Evolutionary conservation across 2,113 vertebrate species (phyloP), one percentile per base, ranked within the genome.

Genomic region (Pelodiscus sinensis): DNA sequence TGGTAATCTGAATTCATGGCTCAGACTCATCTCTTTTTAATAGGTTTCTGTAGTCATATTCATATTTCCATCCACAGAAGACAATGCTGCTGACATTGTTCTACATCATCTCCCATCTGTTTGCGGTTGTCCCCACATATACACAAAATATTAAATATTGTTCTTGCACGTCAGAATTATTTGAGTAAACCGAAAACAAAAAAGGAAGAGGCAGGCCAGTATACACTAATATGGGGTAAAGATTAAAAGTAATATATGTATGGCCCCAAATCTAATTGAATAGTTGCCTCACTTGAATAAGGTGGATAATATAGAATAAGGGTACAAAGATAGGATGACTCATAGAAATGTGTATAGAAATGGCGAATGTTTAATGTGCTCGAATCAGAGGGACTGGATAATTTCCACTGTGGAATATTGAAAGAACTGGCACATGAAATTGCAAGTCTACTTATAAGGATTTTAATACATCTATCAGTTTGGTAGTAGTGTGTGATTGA

Each of bases 1-100:
- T 57, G 24, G 6, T 81, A 8, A 9, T 15, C 31, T 81, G 51
- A 87, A 0, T 12, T 50, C 19, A 15, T 57, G 3, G 65, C n/a
- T 13, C 3, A 57, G 1, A 24, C 1, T 1, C 2, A 1, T 15
- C 9, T 55, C 75, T 89, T 24, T 82, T 62, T 31, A 16, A 35
- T 6, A 87, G 1, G 1, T 13, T 10, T 68, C 15, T 0, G 3
- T 21, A 7, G 5, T 9, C 19, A n/a, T 16, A 31, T 51, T 35
- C 62, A 77, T 56, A 89, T 27, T 27, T 75, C 78, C n/a, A 79
- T 25, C 27, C 50, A 55, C 2, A 62, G 38, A 92, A 83, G 27
- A 65, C 2, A 82, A 50, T 6, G 58, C 3, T 44, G 27, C 3
- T 13, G 50, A 3, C 1, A 5, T 60, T 18, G 4, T 68, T 55